Evolutionary conservation across 53 echinoderm and acorn worm genomes (phyloP).

Genomic region (Echinarachnius parma): DNA sequence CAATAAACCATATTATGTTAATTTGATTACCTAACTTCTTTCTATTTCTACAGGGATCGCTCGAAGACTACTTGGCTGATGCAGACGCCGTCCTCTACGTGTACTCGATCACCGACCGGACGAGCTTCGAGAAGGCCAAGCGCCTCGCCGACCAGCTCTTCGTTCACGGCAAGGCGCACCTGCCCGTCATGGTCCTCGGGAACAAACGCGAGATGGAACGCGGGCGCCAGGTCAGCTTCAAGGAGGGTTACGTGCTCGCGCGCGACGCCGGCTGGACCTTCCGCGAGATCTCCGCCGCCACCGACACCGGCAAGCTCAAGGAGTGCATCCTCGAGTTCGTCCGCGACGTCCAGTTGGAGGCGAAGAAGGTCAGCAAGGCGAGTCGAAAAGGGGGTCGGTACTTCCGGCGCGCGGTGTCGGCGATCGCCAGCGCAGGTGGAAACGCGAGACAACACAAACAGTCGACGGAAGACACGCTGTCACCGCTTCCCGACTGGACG

Average conservation of each 20-base stretch:
- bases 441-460: background rate
- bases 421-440: constrained; percentile 57
- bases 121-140: constrained; percentile 75
- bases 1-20: no score
- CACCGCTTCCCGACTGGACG: constrained; percentile 38
- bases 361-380: constrained; percentile 58
- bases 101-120: constrained; percentile 80
- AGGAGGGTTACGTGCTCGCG: constrained; percentile 80
- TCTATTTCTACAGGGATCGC: constrained; percentile 54
- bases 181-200: constrained; percentile 79
- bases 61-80: constrained; percentile 76
- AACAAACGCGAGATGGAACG: constrained; percentile 94
- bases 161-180: constrained; percentile 53
- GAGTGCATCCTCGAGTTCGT: constrained; percentile 80
- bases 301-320: constrained; percentile 76
- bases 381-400: constrained; percentile 63
- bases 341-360: constrained; percentile 65
- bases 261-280: constrained; percentile 81
- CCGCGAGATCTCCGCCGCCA: constrained; percentile 87
- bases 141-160: constrained; percentile 62
- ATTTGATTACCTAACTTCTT: background rate
- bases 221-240: constrained; percentile 74
- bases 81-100: constrained; percentile 93
- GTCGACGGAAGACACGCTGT: constrained; percentile 14
- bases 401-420: constrained; percentile 80